phyloP scores from a whole-genome alignment of 2,888 invertebrate genomes.

The Cheilosia vulpina region DNA sequence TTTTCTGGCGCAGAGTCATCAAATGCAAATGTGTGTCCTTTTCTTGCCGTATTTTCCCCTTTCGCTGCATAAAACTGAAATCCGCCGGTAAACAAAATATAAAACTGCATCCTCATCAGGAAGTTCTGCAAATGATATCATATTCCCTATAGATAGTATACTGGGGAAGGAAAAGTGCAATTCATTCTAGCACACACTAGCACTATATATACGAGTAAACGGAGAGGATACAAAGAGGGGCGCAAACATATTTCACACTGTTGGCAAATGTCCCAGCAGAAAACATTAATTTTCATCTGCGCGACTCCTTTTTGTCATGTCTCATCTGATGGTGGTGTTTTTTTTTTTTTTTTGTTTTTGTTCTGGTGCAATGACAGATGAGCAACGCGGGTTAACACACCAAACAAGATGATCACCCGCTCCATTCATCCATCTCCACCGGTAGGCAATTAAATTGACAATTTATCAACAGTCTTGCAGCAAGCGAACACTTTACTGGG shows the following conservation, averaged over 20 bases:
- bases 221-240: constrained; percentile 1
- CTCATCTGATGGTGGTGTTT: constrained; percentile 24
- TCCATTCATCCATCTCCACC: neutral
- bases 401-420: constrained; percentile 39
- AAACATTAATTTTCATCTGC: constrained; percentile 50
- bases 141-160: neutral
- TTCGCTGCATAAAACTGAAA: neutral
- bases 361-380: constrained; percentile 17
- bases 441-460: constrained; percentile 59
- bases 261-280: constrained; percentile 58
- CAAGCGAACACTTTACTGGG: constrained; percentile 10
- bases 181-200: constrained; percentile 1
- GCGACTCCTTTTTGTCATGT: constrained; percentile 16
- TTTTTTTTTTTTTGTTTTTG: neutral
- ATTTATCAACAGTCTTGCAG: constrained; percentile 61
- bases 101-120: constrained; percentile 56
- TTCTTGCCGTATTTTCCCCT: constrained; percentile 1
- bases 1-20: constrained; percentile 58
- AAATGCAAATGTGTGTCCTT: constrained; percentile 48
- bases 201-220: neutral
- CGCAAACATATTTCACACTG: constrained; percentile 29
- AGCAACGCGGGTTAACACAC: constrained; percentile 45
- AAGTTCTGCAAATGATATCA: constrained; percentile 51
- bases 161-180: constrained; percentile 30
- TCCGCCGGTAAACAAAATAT: constrained; percentile 44